A percentile compares a stretch with the other conserved stretches of the same genome.
Conservation (phyloP, 1,140 invertebrate species). For the Drosophila persimilis region DNA sequence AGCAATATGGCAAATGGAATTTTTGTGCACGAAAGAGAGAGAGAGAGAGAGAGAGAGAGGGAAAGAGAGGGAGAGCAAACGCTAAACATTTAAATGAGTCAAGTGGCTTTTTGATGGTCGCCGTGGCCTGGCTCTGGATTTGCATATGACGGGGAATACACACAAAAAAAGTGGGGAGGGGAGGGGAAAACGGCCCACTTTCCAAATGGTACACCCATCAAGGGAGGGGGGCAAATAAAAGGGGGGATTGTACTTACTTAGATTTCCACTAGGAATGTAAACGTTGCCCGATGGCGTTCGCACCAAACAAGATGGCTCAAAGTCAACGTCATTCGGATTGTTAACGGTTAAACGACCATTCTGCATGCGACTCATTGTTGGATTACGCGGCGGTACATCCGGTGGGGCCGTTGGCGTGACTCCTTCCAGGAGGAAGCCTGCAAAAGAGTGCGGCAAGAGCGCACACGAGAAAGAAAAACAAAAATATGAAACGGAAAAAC, state of each 20-base stretch:
- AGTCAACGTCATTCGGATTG: conserved; percentile 91
- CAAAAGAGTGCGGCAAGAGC: conserved; percentile 25
- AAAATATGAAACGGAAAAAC: neutral
- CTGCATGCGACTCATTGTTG: conserved; percentile 93
- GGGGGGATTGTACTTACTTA: conserved; percentile 83
- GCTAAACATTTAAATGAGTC: conserved; percentile 74
- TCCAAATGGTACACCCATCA: conserved; percentile 9
- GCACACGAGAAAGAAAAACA: too few species aligned
- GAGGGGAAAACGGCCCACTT: conserved; percentile 9
- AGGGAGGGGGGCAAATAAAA: neutral
- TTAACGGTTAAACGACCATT: conserved; percentile 87
- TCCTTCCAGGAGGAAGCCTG: conserved; percentile 93
- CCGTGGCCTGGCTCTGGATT: conserved; percentile 35
- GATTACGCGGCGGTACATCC: conserved; percentile 94
- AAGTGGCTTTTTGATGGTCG: conserved; percentile 65
- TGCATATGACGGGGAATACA: conserved; percentile 52
- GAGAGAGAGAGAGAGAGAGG: too few species aligned
- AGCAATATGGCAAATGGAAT: conserved; percentile 76
- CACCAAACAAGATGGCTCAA: conserved; percentile 95
- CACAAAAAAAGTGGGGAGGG: neutral
- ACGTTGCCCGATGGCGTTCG: conserved; percentile 95
- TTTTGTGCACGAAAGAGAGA: conserved; percentile 39
- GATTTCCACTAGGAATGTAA: conserved; percentile 93
- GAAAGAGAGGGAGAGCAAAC: neutral
- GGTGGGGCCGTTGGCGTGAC: conserved; percentile 89